Evolutionary conservation across 2,113 vertebrate genomes (phyloP).

Genomic region (Gymnarchus niloticus): DNA sequence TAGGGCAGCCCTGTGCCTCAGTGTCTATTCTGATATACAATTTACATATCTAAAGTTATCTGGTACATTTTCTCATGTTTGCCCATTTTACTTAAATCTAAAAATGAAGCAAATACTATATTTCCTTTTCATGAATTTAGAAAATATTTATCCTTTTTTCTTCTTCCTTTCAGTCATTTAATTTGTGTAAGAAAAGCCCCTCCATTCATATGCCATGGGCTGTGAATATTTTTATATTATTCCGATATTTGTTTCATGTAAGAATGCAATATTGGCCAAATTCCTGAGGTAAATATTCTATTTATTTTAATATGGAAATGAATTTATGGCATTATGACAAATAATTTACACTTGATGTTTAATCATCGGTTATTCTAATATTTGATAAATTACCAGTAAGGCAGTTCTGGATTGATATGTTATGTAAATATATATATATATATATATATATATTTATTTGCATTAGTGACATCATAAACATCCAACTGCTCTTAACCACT

Average conservation of each 20-base stretch:
- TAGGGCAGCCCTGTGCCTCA: background rate
- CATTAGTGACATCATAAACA: background rate
- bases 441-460: too few relatives aligned
- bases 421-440: too few relatives aligned
- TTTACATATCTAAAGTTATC: conserved; percentile 15
- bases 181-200: background rate
- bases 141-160: background rate
- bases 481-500: too few relatives aligned
- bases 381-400: background rate
- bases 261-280: background rate
- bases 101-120: background rate
- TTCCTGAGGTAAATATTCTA: background rate
- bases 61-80: conserved; percentile 1
- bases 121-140: background rate
- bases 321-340: background rate
- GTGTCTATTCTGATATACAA: background rate
- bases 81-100: background rate
- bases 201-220: background rate
- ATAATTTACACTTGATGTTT: background rate
- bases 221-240: background rate
- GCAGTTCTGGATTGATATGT: background rate
- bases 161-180: background rate
- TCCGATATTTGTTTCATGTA: background rate
- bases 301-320: background rate
- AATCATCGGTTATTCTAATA: background rate